These are phyloP conservation scores for Progne subis DNA, from an alignment of 2,113 vertebrate species.

Conservation along the genomic window DNA sequence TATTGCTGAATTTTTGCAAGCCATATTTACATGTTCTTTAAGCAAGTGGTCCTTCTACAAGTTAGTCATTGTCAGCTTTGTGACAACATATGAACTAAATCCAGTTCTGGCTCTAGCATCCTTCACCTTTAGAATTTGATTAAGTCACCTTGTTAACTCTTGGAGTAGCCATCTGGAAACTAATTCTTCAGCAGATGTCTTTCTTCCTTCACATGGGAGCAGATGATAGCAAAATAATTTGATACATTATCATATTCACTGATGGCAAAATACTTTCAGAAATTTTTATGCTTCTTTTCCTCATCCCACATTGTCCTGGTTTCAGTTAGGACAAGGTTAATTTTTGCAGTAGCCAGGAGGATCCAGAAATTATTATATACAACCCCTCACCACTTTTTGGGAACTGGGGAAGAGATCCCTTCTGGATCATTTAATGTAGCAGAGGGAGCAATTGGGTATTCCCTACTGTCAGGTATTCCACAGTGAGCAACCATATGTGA, in stretches of 20 bases:
- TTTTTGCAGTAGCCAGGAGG: background rate
- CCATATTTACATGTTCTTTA: background rate
- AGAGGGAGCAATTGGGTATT: background rate
- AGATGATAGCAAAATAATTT: background rate
- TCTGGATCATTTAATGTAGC: background rate
- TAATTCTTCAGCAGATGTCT: background rate
- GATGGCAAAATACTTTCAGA: background rate
- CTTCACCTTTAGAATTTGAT: background rate
- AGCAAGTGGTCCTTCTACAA: background rate
- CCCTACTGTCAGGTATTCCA: background rate
- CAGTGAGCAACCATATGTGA: background rate
- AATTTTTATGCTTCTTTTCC: background rate
- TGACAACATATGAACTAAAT: background rate
- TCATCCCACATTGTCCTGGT: background rate
- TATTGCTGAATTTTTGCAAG: background rate
- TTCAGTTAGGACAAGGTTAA: background rate
- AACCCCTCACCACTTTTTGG: background rate
- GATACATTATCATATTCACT: background rate
- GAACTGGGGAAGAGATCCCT: rapidly evolving
- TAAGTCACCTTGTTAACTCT: background rate
- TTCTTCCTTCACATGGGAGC: background rate
- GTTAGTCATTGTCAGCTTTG: background rate
- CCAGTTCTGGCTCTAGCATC: background rate
- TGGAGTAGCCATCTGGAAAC: background rate
- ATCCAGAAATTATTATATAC: background rate